Percentiles rank a stretch among this genome's conserved stretches.
Evolutionary conservation across 2,888 invertebrate species (phyloP).

Genomic region (Onthophagus sagittarius): DNA sequence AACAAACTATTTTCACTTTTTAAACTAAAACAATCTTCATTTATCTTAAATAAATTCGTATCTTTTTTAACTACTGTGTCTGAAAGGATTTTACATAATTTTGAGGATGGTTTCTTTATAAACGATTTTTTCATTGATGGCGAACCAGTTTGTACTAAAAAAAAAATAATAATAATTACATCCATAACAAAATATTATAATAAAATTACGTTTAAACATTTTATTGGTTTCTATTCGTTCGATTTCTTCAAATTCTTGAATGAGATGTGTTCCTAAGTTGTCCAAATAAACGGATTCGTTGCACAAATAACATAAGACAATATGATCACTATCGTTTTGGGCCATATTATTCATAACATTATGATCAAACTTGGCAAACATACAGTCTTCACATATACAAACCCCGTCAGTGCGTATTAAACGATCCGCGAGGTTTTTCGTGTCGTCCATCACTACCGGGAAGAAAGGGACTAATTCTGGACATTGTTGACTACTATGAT

Average conservation of each 20-base stretch:
- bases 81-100: constrained; percentile 23
- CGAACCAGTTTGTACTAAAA: constrained; percentile 20
- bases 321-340: constrained; percentile 24
- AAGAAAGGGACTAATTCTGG: constrained; percentile 39
- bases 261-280: constrained; percentile 26
- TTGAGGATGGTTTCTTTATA: constrained; percentile 22
- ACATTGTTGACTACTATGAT: constrained; percentile 32
- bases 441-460: constrained; percentile 39
- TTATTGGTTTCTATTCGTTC: constrained; percentile 15
- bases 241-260: constrained; percentile 27
- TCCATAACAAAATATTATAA: neutral
- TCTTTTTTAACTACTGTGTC: constrained; percentile 25
- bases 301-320: constrained; percentile 31
- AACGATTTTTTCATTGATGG: constrained; percentile 22
- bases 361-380: constrained; percentile 39
- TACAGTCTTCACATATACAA: constrained; percentile 45
- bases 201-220: constrained; percentile 21
- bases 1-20: constrained; percentile 18
- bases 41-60: constrained; percentile 21
- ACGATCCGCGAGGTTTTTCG: constrained; percentile 36
- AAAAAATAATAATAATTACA: neutral
- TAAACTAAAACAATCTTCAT: constrained; percentile 20
- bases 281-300: constrained; percentile 28
- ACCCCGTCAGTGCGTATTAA: constrained; percentile 40
- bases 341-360: constrained; percentile 28